Conservation (phyloP, 2,113 vertebrate genomes). For the Sander lucioperca region DNA sequence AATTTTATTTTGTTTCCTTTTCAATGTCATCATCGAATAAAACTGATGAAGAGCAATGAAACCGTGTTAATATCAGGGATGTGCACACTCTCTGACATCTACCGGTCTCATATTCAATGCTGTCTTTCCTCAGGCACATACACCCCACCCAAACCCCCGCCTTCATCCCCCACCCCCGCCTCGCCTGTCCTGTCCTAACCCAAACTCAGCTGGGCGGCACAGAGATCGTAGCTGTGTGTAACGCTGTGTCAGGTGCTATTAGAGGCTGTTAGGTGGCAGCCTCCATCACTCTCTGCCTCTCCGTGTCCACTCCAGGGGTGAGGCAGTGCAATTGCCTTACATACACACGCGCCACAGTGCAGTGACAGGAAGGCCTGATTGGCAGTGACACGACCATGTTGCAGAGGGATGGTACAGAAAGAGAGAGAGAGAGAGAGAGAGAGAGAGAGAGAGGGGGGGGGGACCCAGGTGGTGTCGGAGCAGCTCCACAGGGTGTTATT, state of each 20-base stretch:
- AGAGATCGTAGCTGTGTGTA: slow-evolving; percentile 75
- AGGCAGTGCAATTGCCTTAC: slow-evolving; percentile 82
- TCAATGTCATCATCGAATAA: slow-evolving; percentile 35
- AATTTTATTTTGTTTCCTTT: slow-evolving; percentile 13
- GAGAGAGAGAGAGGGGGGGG: slow-evolving; percentile 22
- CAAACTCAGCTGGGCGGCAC: slow-evolving; percentile 79
- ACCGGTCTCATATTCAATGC: slow-evolving; percentile 46
- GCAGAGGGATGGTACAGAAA: slow-evolving; percentile 69
- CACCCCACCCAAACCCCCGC: slow-evolving; percentile 42
- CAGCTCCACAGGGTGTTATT: slow-evolving; percentile 82
- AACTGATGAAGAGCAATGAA: slow-evolving; percentile 21
- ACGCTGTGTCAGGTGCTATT: slow-evolving; percentile 84
- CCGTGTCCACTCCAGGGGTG: slow-evolving; percentile 81
- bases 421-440: slow-evolving; percentile 53
- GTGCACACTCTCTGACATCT: slow-evolving; percentile 21
- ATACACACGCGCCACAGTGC: slow-evolving; percentile 66
- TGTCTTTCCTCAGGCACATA: slow-evolving; percentile 44
- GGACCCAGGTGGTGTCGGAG: slow-evolving; percentile 79
- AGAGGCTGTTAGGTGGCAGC: slow-evolving; percentile 82
- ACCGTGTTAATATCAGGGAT: slow-evolving; percentile 29
- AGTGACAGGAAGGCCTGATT: slow-evolving; percentile 82
- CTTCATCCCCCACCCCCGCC: slow-evolving; percentile 23
- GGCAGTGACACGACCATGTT: slow-evolving; percentile 81
- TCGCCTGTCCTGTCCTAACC: slow-evolving; percentile 67
- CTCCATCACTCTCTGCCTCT: slow-evolving; percentile 81